Evolutionary conservation across 2,888 invertebrate genomes (phyloP), one percentile per base, ranked within the genome.

Genomic region (Xylota sylvarum): DNA sequence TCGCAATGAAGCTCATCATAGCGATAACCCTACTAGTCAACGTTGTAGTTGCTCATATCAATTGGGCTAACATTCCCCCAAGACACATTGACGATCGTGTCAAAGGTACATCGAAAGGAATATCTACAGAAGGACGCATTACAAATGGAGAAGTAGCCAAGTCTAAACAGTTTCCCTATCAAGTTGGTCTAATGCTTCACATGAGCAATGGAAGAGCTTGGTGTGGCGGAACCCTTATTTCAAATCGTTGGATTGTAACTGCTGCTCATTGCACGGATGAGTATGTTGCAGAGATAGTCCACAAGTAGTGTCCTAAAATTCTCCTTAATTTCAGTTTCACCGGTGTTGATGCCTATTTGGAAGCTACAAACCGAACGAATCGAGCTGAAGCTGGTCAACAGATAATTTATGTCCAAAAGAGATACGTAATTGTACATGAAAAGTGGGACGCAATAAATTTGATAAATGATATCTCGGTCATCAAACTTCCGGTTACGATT

Each of bases 391-490:
- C 23, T 0, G 89, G 89, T 2, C 90, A 91, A 62, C 89, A 90
- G 80, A 89, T 89, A 2, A 52, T 91, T 46, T 89, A 88, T 50
- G 89, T 90, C 1, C 64, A 87, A 23, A 81, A 62, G 0, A 81
- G 73, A 27, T 73, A 89, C 55, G 88, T 91, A 6, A 89, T 90
- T 37, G 91, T 93, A 4, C 93, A 93, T 87, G 91, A 92, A 76
- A 32, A 89, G 0, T 93, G 92, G 91, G 88, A 90, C 23, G 17
- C 90, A 0, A 37, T 83, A 1, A 90, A 89, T 10, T 88, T 93
- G 10, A 69, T 81, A 9, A 92, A 93, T 86, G 94, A 94, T 79
- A 91, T 94, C 65, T 93, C 93, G 4, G 73, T 94, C n/a, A 90
- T 94, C 40, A 90, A 90, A 60, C 88, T 94, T 78, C 91, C 93